These are phyloP conservation scores for Ambastaia sidthimunki DNA, from an alignment of 2,797 vertebrate species.

Conservation along the genomic window DNA sequence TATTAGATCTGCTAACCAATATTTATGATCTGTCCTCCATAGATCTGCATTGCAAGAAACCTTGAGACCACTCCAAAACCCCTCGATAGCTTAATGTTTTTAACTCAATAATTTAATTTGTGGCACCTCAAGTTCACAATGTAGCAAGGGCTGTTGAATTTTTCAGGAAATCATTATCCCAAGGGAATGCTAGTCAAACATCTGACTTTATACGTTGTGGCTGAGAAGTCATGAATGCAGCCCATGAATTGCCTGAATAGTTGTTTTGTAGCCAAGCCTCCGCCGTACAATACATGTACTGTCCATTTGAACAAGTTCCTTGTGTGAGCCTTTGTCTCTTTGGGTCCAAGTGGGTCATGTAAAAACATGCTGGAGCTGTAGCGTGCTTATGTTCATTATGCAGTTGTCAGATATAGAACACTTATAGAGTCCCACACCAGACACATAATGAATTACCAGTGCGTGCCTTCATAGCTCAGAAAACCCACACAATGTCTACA, in stretches of 20 bases:
- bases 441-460: slow-evolving; percentile 36
- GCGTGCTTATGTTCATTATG: slow-evolving; percentile 49
- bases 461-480: slow-evolving; percentile 35
- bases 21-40: not conserved
- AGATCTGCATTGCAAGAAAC: slow-evolving; percentile 29
- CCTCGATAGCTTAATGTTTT: not conserved
- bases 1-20: not conserved
- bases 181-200: slow-evolving; percentile 32
- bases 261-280: slow-evolving; percentile 45
- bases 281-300: slow-evolving; percentile 58
- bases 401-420: slow-evolving; percentile 38
- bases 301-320: slow-evolving; percentile 48
- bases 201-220: slow-evolving; percentile 4
- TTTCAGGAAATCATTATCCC: slow-evolving; percentile 22
- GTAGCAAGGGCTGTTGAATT: not conserved
- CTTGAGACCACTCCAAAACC: not conserved
- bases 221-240: slow-evolving; percentile 41
- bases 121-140: not conserved
- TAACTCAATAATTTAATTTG: not conserved
- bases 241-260: slow-evolving; percentile 53
- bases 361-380: slow-evolving; percentile 49
- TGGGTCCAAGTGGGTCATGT: slow-evolving; percentile 36
- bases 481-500: not conserved
- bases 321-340: slow-evolving; percentile 52
- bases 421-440: slow-evolving; percentile 50